Percentiles rank a stretch among this genome's conserved stretches.
Evolutionary conservation across 30 jellyfish, hydroid and myxozoan species (phyloP).

Genomic region (Aurelia aurita complex sp. Pacific): DNA sequence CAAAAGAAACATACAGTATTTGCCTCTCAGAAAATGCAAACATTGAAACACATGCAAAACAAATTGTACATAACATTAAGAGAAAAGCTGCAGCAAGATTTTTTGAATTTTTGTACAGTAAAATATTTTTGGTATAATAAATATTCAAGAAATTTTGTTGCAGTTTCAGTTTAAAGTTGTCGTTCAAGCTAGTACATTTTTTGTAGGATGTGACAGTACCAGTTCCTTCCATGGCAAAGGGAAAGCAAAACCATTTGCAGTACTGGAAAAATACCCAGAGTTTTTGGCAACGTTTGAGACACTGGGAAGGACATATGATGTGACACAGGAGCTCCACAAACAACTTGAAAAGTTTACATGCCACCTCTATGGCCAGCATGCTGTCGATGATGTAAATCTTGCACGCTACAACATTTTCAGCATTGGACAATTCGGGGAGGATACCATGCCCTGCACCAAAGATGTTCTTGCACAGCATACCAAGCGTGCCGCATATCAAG

Average conservation of each 20-base stretch:
- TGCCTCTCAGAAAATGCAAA: no score
- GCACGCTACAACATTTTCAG: slow-evolving; percentile 27
- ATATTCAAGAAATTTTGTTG: no score
- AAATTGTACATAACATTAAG: no score
- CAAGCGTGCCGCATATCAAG: slow-evolving; percentile 16
- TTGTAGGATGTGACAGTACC: slow-evolving; percentile 32
- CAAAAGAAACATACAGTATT: no score
- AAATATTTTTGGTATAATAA: no score
- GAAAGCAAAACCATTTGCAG: slow-evolving; percentile 20
- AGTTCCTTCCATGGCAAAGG: slow-evolving; percentile 44
- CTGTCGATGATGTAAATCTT: slow-evolving; percentile 2
- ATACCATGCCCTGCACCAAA: slow-evolving; percentile 25
- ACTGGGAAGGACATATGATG: slow-evolving; percentile 28
- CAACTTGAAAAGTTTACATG: slow-evolving; percentile 8
- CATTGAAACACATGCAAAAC: no score
- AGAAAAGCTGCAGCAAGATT: no score
- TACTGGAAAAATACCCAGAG: slow-evolving; percentile 6
- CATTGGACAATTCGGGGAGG: slow-evolving; percentile 24
- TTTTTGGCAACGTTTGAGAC: slow-evolving; percentile 12
- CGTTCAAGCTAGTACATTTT: background rate
- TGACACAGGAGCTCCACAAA: slow-evolving; percentile 5
- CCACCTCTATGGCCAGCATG: slow-evolving; percentile 30
- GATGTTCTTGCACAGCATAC: slow-evolving; percentile 9
- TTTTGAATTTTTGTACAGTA: no score
- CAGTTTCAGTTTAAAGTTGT: background rate